These are phyloP conservation scores for Paramormyrops kingsleyae DNA, from an alignment of 2,113 vertebrate species.

Conservation along the genomic window DNA sequence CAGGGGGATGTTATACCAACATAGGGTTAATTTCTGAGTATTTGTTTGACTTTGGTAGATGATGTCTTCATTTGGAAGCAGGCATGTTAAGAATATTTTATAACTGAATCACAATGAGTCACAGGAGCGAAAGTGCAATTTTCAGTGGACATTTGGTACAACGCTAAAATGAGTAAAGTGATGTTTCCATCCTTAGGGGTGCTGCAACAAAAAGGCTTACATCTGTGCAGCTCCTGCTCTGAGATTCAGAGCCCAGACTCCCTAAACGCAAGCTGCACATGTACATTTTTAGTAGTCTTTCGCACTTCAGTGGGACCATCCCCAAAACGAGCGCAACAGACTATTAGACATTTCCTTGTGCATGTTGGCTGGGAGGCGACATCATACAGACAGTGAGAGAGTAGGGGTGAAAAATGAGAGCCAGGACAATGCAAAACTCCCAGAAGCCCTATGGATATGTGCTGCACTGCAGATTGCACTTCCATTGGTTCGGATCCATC, in stretches of 20 bases:
- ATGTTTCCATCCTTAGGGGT: background rate
- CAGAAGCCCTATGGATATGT: background rate
- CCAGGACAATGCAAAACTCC: background rate
- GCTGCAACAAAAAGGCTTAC: background rate
- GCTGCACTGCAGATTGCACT: background rate
- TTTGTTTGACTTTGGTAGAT: conserved; percentile 37
- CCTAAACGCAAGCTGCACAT: background rate
- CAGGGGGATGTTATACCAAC: conserved; percentile 2
- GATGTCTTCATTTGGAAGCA: conserved; percentile 32
- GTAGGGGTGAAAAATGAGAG: background rate
- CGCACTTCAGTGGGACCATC: conserved; percentile 1
- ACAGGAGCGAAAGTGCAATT: background rate
- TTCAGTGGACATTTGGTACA: background rate
- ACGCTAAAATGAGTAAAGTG: background rate
- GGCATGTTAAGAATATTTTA: conserved; percentile 33
- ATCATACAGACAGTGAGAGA: background rate
- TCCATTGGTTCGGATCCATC: background rate
- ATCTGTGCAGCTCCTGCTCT: background rate
- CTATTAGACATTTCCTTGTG: background rate
- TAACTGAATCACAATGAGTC: background rate
- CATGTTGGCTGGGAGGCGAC: background rate
- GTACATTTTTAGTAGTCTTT: conserved; percentile 3
- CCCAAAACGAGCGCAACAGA: background rate
- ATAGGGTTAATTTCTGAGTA: conserved; percentile 46
- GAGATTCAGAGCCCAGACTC: background rate